Base-by-base conservation (phyloP, 1,140 invertebrate genomes). In the Tetragnatha versicolor region DNA sequence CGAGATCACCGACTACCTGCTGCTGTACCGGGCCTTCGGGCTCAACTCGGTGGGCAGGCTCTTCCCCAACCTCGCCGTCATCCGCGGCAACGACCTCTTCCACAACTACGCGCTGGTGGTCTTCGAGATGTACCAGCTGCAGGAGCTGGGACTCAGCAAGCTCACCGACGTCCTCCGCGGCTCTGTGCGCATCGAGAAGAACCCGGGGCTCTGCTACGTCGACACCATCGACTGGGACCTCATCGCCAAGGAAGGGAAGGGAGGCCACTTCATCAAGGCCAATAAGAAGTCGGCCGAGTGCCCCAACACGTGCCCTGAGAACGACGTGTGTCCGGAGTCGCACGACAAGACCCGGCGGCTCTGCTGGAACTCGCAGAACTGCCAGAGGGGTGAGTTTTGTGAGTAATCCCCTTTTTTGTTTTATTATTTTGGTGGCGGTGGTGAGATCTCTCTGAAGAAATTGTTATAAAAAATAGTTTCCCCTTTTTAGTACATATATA, bases 51-150 rank as follows among this genome's bases (percentile, higher is more conserved):
- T 99, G 12, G 89, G 90, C 7, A 87, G 90, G 80, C 87, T 99
- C 25, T 98, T 99, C 86, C 97, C 97, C 6, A 98, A 98, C 86
- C 87, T 99, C 82, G 87, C 92, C n/a, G 91, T 98, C 29, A 98
- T 99, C 79, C 89, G 96, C 33, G 97, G 97, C 31, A 90, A 93
- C 81, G 89, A 89, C 51, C 87, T 97, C 9, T 91, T 97, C 82
- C 90, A 91, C 83, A 92, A 95, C 85, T 97, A 94, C 85, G 93
- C 95, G 7, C 86, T 98, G 17, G 90, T 97, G 60, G 89, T 94
- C 12, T 95, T 91, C 86, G 93, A 89, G 79, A 88, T 84, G 81
- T 78, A 82, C 81, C 83, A 80, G 33, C 86, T 89, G 10, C 73
- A 77, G 22, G 91, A 94, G 82, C 89, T 98, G 83, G 96, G 95